A percentile compares a stretch with the other conserved stretches of the same genome.
Conservation (phyloP, 35 echinoderm and acorn worm species). For the Apostichopus californicus region DNA sequence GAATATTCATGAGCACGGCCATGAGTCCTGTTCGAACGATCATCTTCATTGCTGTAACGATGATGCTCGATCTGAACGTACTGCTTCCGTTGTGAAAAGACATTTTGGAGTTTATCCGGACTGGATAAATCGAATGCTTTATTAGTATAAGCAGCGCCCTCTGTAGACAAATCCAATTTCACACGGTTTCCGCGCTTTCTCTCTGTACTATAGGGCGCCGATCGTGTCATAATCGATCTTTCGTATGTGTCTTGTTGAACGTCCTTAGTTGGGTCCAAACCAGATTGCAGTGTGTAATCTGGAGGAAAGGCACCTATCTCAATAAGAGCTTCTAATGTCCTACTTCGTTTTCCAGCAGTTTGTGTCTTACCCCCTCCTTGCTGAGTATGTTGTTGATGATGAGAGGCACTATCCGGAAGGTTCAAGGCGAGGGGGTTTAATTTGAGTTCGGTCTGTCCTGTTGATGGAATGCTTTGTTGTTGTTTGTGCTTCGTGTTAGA, state of each 20-base stretch:
- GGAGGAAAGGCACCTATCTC: slow-evolving; percentile 48
- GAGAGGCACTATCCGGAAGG: slow-evolving; percentile 20
- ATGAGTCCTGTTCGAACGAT: background rate
- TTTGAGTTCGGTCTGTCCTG: background rate
- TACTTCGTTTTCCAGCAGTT: background rate
- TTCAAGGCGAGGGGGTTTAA: background rate
- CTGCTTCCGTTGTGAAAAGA: background rate
- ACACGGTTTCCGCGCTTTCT: background rate
- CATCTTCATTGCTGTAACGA: background rate
- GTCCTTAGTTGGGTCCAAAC: background rate
- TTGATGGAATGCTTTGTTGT: background rate
- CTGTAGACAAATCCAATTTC: background rate
- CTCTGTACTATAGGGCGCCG: background rate
- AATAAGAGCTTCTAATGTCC: slow-evolving; percentile 39
- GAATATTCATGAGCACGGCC: background rate
- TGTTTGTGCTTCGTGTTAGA: background rate
- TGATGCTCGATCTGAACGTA: background rate
- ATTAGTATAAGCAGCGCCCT: slow-evolving; percentile 52
- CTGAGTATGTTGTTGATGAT: background rate
- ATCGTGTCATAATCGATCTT: background rate
- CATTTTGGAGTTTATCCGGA: slow-evolving; percentile 22
- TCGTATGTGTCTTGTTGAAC: background rate
- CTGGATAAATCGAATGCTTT: slow-evolving; percentile 18
- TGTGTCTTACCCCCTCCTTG: background rate
- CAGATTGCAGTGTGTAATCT: background rate